These are phyloP conservation scores for Dromiciops gliroides DNA, from an alignment of 2,113 vertebrate genomes.

Conservation along the genomic window DNA sequence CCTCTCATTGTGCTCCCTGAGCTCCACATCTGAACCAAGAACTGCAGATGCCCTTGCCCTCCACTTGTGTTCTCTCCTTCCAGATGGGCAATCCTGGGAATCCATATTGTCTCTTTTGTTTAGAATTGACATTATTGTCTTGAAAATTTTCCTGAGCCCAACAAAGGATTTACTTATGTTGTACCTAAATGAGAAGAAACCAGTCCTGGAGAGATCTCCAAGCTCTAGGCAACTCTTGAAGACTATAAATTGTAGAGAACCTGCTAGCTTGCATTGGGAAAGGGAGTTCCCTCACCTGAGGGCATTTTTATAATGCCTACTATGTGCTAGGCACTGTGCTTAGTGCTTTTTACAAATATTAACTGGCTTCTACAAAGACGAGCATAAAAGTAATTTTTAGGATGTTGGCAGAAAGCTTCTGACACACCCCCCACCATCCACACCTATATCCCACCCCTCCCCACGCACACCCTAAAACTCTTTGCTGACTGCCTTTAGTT, in stretches of 20 bases:
- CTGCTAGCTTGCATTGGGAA: not conserved
- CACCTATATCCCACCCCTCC: too few species aligned
- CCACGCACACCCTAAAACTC: too few species aligned
- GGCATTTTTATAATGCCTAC: not conserved
- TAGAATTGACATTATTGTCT: not conserved
- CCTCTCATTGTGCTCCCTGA: not conserved
- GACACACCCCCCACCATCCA: not conserved
- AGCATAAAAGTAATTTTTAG: not conserved
- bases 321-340: not conserved
- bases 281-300: not conserved
- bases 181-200: not conserved
- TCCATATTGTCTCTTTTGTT: not conserved
- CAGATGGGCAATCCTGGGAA: not conserved
- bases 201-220: not conserved
- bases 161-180: too few species aligned
- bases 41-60: not conserved
- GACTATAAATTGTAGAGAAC: not conserved
- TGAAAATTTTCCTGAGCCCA: too few species aligned
- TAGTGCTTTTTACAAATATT: not conserved
- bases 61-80: not conserved
- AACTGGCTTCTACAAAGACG: not conserved
- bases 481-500: not conserved
- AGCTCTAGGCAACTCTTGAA: not conserved
- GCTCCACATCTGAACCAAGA: not conserved
- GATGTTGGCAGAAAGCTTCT: not conserved